phyloP scores from a whole-genome alignment of 2,113 vertebrate species.

The Arvicanthis niloticus region DNA sequence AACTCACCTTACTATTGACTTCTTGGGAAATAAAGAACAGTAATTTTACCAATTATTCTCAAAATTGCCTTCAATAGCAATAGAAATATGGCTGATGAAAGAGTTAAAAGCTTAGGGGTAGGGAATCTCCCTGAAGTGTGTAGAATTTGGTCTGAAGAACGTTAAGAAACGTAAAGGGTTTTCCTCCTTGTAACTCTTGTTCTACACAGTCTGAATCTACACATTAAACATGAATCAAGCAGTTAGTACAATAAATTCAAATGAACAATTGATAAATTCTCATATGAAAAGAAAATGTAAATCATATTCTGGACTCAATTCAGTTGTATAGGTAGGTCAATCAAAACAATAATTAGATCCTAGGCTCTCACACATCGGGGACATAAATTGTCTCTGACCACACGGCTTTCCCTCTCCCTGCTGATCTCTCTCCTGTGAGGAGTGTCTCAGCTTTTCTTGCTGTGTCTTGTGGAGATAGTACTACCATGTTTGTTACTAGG shows the following conservation, averaged over 20 bases:
- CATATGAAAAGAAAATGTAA: slow-evolving; percentile 34
- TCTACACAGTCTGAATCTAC: background rate
- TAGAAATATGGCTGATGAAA: background rate
- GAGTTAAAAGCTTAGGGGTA: background rate
- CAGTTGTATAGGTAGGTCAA: background rate
- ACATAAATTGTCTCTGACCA: background rate
- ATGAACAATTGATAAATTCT: background rate
- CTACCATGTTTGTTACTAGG: background rate
- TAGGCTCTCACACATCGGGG: background rate
- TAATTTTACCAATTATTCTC: slow-evolving; percentile 15
- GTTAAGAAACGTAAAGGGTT: background rate
- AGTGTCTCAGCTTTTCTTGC: background rate
- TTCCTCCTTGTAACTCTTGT: background rate
- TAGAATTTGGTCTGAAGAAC: background rate
- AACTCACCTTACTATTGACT: background rate
- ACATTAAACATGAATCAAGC: background rate
- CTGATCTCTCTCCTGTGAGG: background rate
- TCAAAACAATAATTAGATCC: background rate
- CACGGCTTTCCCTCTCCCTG: background rate
- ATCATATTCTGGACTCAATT: background rate
- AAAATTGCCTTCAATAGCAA: background rate
- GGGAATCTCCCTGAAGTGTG: background rate
- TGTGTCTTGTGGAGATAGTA: background rate
- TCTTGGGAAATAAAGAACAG: slow-evolving; percentile 15
- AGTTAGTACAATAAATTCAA: background rate